Conservation (phyloP, 2,113 vertebrate genomes). For the Micronycteris hirsuta region DNA sequence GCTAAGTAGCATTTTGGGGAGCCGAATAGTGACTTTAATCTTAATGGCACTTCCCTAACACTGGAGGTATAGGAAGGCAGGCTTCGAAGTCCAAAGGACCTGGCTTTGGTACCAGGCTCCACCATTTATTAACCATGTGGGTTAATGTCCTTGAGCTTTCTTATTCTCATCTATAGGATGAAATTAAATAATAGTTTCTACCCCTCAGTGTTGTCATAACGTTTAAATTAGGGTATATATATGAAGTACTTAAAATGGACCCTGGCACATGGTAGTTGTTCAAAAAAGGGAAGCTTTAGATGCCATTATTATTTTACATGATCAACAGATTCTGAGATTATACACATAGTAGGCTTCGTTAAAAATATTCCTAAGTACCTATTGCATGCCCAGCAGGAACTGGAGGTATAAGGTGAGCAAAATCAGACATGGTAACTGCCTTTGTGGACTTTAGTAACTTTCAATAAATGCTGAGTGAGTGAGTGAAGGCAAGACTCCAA, state of each 20-base stretch:
- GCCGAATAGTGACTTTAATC: background rate
- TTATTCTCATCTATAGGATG: background rate
- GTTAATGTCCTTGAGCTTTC: background rate
- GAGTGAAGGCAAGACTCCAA: background rate
- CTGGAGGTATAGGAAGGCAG: background rate
- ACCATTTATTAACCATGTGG: background rate
- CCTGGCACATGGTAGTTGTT: background rate
- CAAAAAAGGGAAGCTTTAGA: background rate
- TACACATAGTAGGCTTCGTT: background rate
- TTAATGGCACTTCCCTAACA: background rate
- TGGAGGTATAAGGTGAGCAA: background rate
- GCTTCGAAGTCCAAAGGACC: background rate
- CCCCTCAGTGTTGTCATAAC: background rate
- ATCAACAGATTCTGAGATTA: background rate
- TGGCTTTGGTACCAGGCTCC: background rate
- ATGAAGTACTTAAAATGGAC: background rate
- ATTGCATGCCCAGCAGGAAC: background rate
- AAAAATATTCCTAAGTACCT: background rate
- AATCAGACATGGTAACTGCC: background rate
- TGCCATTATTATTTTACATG: background rate
- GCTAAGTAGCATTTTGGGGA: background rate
- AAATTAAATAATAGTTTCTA: constrained; percentile 5
- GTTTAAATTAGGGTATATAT: background rate
- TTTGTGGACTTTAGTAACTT: background rate
- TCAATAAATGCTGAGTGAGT: background rate